These are phyloP conservation scores for Passer montanus DNA, from an alignment of 2,113 vertebrate species.

Conservation along the genomic window DNA sequence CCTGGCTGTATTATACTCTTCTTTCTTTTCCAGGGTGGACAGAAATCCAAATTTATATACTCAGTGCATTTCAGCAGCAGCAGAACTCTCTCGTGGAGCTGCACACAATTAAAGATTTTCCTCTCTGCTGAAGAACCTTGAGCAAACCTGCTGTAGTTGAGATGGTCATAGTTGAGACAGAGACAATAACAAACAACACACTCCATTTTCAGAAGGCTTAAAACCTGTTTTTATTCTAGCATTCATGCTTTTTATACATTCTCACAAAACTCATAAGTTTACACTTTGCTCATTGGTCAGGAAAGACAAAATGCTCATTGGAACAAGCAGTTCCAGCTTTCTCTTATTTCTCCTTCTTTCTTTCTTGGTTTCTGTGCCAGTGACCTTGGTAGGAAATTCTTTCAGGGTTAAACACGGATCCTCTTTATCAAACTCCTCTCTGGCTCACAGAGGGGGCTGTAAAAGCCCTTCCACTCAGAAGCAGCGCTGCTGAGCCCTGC, in stretches of 20 bases:
- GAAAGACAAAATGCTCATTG: neutral
- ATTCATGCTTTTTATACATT: neutral
- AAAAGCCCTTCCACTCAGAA: neutral
- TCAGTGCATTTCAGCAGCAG: neutral
- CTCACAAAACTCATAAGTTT: neutral
- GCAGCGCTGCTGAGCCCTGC: neutral
- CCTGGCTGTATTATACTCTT: neutral
- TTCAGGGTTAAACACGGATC: neutral
- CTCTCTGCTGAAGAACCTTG: neutral
- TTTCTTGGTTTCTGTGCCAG: neutral
- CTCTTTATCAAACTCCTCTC: neutral
- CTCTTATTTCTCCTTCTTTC: neutral
- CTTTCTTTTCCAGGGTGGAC: neutral
- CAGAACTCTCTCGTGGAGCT: fast-evolving
- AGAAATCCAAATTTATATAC: neutral
- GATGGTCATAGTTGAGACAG: neutral
- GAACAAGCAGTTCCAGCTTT: neutral
- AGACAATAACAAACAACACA: neutral
- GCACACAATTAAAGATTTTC: neutral
- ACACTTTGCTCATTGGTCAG: neutral
- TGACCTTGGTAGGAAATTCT: neutral
- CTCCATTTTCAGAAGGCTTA: neutral
- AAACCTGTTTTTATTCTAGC: neutral
- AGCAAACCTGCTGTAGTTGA: neutral
- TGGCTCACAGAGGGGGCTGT: neutral